Base-by-base conservation (phyloP, 2,797 vertebrate genomes). In the Gadopsis marmoratus region DNA sequence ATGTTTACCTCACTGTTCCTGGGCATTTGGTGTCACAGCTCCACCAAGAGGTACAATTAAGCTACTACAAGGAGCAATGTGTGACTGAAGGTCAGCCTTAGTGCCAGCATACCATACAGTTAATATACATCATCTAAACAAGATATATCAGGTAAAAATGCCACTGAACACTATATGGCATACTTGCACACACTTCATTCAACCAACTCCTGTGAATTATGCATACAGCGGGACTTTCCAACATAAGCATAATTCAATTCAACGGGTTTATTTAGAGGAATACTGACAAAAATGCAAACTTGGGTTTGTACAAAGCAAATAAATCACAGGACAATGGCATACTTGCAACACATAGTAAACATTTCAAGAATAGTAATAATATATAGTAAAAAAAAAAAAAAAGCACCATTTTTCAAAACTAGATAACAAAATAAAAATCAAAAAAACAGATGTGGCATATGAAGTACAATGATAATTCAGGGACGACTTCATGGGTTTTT, bases 331-430 rank as follows among this genome's bases (percentile, higher is more conserved):
- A 84, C 82, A n/a, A 91, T 5, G 51, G 86, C 82, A 92, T 70
- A 84, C 55, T 79, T 66, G 83, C 84, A 72, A 90, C 84, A 91
- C 75, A 91, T 78, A 91, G 84, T 76, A 94, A 92, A 92, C 88
- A 88, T 69, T 92, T 93, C 84, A 93, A 87, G 88, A 87, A 91
- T 90, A 90, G 87, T 83, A 91, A 26, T 26, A 26, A 26, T 26
- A 26, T 26, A 26, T 26, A 26, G 26, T 26, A 26, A 26, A 26
- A 26, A 26, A 78, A 91, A 88, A 64, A 84, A 90, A 87, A 93
- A 94, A 94, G 93, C 95, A 96, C 94, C 93, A 91, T 94, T 95
- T 92, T 91, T 84, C 51, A 91, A 91, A 78, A 80, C 74, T 85
- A 79, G 72, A 84, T 84, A 80, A 93, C 87, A 91, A 92, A 90